Conservation (phyloP, 2,888 invertebrate species). For the Noctua janthe region DNA sequence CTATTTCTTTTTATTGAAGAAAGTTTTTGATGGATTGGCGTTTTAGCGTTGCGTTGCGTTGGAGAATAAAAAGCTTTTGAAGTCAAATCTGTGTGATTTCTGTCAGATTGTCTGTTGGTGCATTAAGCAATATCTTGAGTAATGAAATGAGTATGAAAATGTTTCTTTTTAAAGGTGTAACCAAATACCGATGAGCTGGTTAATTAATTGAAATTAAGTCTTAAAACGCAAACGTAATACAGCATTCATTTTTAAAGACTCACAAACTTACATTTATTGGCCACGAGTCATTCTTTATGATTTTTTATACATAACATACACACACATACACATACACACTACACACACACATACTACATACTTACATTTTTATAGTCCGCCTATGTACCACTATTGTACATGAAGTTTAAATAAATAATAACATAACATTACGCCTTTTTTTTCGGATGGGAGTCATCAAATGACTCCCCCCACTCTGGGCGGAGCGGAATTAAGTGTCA, state of each 20-base stretch:
- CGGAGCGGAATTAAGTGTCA: no score
- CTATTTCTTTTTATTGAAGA: slow-evolving; percentile 62
- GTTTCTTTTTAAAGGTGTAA: not conserved
- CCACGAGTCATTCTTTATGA: no score
- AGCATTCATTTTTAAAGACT: not conserved
- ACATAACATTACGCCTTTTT: no score
- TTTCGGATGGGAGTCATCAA: no score
- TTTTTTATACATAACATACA: no score
- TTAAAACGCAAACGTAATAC: not conserved
- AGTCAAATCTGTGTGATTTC: slow-evolving; percentile 37
- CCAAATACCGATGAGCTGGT: not conserved
- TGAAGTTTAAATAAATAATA: no score
- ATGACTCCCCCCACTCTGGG: no score
- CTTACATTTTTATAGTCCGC: no score
- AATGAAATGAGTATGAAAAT: slow-evolving; percentile 27
- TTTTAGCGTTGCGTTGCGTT: slow-evolving; percentile 53
- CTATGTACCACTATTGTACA: no score
- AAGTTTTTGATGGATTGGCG: slow-evolving; percentile 64
- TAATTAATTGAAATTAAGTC: not conserved
- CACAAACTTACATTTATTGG: not conserved
- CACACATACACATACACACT: no score
- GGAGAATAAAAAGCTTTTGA: slow-evolving; percentile 52
- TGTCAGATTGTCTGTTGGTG: slow-evolving; percentile 46
- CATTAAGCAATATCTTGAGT: slow-evolving; percentile 38
- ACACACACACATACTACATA: no score